Evolutionary conservation across 2,797 vertebrate genomes (phyloP), one percentile per base, ranked within the genome.

Genomic region (Scyliorhinus canicula): DNA sequence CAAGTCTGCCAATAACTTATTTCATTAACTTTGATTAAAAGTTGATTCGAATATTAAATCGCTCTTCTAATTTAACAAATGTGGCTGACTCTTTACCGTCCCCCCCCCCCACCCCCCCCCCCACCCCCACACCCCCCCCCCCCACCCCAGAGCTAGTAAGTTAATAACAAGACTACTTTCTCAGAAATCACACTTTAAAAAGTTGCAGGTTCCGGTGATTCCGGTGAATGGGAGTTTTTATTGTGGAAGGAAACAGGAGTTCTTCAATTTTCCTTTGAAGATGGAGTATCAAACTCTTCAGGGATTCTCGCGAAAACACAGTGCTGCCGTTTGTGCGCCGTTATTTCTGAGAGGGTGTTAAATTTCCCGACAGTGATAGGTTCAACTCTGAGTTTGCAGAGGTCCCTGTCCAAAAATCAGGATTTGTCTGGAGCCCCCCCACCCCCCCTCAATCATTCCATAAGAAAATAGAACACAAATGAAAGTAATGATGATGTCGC

Each of bases 11-110:
- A 91, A 65, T 91, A 91, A 91, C 60, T 63, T 47, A 57, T 26
- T 44, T 91, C n/a, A 44, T 91, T 63, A 91, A 91, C 24, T 40
- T 65, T 65, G 57, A 63, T 91, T 91, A 44, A 91, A 65, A 65
- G n/a, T 91, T 91, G 63, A 91, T 91, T 65, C 44, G 88, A 44
- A 65, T 65, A 91, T 44, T 9, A 65, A 65, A 65, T 91, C 44
- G 11, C n/a, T 44, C 88, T 40, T 91, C 40, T 44, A 21, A 91
- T 91, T 40, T 65, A 40, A 91, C 57, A 65, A 91, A 65, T 24
- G 44, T 63, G 40, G 57, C 63, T 44, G 88, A 65, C 12, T 44
- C 65, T 65, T 90, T 40, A 2, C 57, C 86, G n/a, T n/a, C n/a
- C n/a, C n/a, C n/a, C n/a, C n/a, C n/a, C n/a, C n/a, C n/a, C n/a